phyloP scores from a whole-genome alignment of 1,140 invertebrate species.

The Meloidogyne hapla region DNA sequence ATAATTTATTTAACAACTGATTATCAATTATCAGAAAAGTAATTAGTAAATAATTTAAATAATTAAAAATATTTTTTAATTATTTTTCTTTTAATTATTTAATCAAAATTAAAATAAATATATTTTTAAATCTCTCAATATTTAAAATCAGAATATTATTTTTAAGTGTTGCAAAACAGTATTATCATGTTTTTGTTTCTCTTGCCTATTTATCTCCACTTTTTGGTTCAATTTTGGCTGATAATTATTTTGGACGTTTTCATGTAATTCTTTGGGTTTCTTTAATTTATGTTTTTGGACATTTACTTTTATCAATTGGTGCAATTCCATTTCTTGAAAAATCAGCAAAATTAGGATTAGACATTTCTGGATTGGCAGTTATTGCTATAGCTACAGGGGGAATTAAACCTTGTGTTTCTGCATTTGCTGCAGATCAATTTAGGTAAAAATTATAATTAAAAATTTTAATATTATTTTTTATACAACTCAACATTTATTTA shows the following conservation, averaged over 20 bases:
- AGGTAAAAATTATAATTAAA: constrained; percentile 1
- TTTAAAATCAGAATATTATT: too few relatives aligned
- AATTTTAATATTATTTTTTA: too few relatives aligned
- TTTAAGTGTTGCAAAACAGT: constrained; percentile 42
- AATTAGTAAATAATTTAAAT: constrained; percentile 73
- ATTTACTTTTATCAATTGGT: constrained; percentile 77
- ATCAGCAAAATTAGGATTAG: constrained; percentile 66
- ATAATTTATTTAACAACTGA: constrained; percentile 59
- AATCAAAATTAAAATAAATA: too few relatives aligned
- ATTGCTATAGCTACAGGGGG: constrained; percentile 88
- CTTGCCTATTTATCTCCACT: constrained; percentile 85
- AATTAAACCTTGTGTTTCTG: constrained; percentile 93
- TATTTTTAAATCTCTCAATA: too few relatives aligned
- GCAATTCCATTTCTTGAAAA: constrained; percentile 66
- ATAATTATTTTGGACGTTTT: constrained; percentile 82
- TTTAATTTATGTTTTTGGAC: constrained; percentile 86
- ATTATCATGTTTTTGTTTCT: constrained; percentile 80
- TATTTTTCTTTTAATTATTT: too few relatives aligned
- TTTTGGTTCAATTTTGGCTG: constrained; percentile 82
- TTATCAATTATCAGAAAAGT: constrained; percentile 69
- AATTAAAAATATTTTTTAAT: constrained; percentile 5
- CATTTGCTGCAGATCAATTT: constrained; percentile 75
- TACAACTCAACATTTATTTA: too few relatives aligned
- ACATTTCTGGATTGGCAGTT: constrained; percentile 69
- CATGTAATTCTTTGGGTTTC: constrained; percentile 70